A percentile compares a stretch with the other conserved stretches of the same genome.
Conservation (phyloP, 1,140 invertebrate genomes). For the Bombus polaris region DNA sequence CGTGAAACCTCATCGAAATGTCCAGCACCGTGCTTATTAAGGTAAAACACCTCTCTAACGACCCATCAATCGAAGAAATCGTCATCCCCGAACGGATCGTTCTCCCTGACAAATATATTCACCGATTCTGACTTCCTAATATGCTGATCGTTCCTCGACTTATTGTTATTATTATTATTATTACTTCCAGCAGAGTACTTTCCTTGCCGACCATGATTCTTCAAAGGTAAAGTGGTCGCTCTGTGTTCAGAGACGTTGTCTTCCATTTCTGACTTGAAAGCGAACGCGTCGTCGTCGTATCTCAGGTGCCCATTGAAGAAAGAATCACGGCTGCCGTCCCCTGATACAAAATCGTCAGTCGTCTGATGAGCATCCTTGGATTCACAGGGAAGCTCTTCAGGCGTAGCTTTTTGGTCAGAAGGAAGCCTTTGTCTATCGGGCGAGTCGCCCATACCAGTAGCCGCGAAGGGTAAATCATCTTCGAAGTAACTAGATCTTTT, state of each 20-base stretch:
- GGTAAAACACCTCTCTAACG: neutral
- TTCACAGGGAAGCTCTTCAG: slow-evolving; percentile 74
- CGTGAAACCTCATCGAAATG: neutral
- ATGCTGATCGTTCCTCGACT: slow-evolving; percentile 79
- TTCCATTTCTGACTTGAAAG: slow-evolving; percentile 79
- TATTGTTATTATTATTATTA: slow-evolving; percentile 67
- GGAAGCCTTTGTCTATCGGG: slow-evolving; percentile 73
- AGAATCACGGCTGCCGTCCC: slow-evolving; percentile 73
- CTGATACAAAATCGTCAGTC: slow-evolving; percentile 70
- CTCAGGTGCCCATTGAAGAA: slow-evolving; percentile 78
- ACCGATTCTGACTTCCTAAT: slow-evolving; percentile 93
- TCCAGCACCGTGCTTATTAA: slow-evolving; percentile 9
- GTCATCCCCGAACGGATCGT: slow-evolving; percentile 93
- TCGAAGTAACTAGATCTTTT: slow-evolving; percentile 85
- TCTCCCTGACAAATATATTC: slow-evolving; percentile 91
- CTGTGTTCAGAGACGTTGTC: slow-evolving; percentile 76
- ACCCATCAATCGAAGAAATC: slow-evolving; percentile 88
- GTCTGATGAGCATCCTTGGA: slow-evolving; percentile 60
- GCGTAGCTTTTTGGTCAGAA: slow-evolving; percentile 76
- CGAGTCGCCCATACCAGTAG: slow-evolving; percentile 78
- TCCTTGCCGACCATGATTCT: slow-evolving; percentile 76
- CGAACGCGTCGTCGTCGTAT: slow-evolving; percentile 78
- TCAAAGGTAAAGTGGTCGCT: slow-evolving; percentile 74
- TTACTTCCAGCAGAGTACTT: slow-evolving; percentile 72
- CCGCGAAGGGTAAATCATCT: slow-evolving; percentile 87